phyloP scores from a whole-genome alignment of 2,797 vertebrate genomes.

The Sebastes trivittatus region DNA sequence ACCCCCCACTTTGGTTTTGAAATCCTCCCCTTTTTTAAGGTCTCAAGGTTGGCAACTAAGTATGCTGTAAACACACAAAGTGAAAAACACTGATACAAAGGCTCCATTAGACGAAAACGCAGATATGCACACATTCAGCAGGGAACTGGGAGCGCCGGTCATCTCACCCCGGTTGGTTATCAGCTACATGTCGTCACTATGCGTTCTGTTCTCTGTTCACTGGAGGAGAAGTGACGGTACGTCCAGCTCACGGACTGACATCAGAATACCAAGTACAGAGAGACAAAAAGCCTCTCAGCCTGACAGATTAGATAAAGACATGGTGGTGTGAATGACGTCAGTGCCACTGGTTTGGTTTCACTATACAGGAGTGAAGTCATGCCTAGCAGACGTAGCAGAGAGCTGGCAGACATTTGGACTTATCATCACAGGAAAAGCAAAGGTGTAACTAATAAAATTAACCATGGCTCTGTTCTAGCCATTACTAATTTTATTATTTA shows the following conservation, averaged over 20 bases:
- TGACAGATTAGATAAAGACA: slow-evolving; percentile 46
- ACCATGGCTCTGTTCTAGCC: background rate
- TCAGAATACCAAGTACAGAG: slow-evolving; percentile 52
- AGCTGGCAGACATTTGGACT: background rate
- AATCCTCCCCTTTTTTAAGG: too few species aligned
- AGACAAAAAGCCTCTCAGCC: slow-evolving; percentile 50
- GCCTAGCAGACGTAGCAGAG: background rate
- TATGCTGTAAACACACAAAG: background rate
- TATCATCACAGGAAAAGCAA: background rate
- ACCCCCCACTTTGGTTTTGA: too few species aligned
- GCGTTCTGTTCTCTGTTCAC: slow-evolving; percentile 45
- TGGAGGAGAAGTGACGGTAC: slow-evolving; percentile 20
- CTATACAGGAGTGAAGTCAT: background rate
- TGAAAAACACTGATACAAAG: slow-evolving; percentile 4
- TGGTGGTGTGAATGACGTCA: slow-evolving; percentile 15
- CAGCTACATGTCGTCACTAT: slow-evolving; percentile 50
- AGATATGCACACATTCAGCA: background rate
- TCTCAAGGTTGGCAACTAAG: too few species aligned
- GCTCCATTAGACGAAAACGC: background rate
- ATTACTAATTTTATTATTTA: background rate
- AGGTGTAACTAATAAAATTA: background rate
- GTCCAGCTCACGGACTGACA: slow-evolving; percentile 44
- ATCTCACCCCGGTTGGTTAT: slow-evolving; percentile 14
- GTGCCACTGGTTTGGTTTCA: background rate
- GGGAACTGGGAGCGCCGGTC: background rate